phyloP scores from a whole-genome alignment of 2,888 invertebrate species.

The Mamestra brassicae region DNA sequence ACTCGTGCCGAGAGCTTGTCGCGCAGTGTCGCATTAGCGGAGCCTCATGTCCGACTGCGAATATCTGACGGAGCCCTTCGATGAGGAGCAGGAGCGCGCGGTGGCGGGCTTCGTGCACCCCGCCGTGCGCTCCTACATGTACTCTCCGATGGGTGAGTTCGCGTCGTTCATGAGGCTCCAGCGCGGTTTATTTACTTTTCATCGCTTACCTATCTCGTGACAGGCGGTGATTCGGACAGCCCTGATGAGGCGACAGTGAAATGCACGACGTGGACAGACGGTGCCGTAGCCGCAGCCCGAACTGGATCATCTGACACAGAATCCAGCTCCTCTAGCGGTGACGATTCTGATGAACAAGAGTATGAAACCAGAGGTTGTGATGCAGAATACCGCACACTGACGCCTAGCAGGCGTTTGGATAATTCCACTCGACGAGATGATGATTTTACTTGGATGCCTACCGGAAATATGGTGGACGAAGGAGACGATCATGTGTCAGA shows the following conservation, averaged over 20 bases:
- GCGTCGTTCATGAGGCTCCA: slow-evolving; percentile 78
- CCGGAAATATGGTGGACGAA: slow-evolving; percentile 81
- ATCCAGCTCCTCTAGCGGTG: slow-evolving; percentile 81
- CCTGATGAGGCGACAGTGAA: slow-evolving; percentile 92
- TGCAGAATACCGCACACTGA: slow-evolving; percentile 91
- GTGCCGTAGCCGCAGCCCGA: slow-evolving; percentile 81
- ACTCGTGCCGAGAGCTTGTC: slow-evolving; percentile 87
- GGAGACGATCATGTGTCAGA: slow-evolving; percentile 76
- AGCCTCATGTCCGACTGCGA: slow-evolving; percentile 90
- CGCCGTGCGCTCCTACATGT: slow-evolving; percentile 90
- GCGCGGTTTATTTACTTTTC: slow-evolving; percentile 70
- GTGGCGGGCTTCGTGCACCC: slow-evolving; percentile 85
- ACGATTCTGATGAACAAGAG: slow-evolving; percentile 83
- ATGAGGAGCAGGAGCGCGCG: slow-evolving; percentile 87
- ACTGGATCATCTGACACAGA: slow-evolving; percentile 85
- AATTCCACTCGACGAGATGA: slow-evolving; percentile 92
- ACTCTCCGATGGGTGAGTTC: slow-evolving; percentile 90
- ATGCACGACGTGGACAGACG: slow-evolving; percentile 88
- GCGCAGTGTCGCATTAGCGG: slow-evolving; percentile 88
- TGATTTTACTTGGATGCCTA: slow-evolving; percentile 93
- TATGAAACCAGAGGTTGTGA: slow-evolving; percentile 91
- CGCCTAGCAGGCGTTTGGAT: slow-evolving; percentile 86
- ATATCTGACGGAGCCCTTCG: slow-evolving; percentile 87
- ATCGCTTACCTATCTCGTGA: slow-evolving; percentile 80
- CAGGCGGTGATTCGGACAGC: slow-evolving; percentile 92